Conservation (phyloP, 2,113 vertebrate genomes). For the Emydocephalus ijimae region DNA sequence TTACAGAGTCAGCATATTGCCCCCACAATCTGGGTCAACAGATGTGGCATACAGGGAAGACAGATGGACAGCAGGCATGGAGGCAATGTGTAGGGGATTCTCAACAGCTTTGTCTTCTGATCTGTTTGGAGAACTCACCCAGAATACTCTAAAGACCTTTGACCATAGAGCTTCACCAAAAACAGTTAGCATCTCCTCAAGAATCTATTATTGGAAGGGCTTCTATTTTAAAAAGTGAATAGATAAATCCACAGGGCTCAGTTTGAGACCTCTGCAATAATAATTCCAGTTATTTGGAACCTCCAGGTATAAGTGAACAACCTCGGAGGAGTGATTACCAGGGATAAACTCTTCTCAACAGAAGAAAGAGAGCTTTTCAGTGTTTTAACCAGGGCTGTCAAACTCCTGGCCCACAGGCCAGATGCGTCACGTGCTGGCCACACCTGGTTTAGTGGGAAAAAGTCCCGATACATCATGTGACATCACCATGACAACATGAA, state of each 20-base stretch:
- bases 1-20: too few relatives aligned
- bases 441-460: too few relatives aligned
- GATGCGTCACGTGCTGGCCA: too few relatives aligned
- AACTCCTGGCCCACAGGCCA: too few relatives aligned
- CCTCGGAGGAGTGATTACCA: background rate
- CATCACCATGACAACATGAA: too few relatives aligned
- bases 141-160: background rate
- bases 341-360: background rate
- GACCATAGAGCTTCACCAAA: background rate
- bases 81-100: background rate
- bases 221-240: background rate
- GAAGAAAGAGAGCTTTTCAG: background rate
- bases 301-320: background rate
- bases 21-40: too few relatives aligned
- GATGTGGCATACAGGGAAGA: background rate
- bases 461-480: too few relatives aligned
- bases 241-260: background rate
- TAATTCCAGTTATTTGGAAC: background rate
- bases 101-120: background rate
- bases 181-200: background rate
- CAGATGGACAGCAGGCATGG: background rate
- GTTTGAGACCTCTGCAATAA: background rate
- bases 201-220: background rate
- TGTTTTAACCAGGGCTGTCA: background rate
- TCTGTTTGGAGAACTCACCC: background rate